phyloP scores from a whole-genome alignment of 2,888 invertebrate species.

The Melanostoma scalare region DNA sequence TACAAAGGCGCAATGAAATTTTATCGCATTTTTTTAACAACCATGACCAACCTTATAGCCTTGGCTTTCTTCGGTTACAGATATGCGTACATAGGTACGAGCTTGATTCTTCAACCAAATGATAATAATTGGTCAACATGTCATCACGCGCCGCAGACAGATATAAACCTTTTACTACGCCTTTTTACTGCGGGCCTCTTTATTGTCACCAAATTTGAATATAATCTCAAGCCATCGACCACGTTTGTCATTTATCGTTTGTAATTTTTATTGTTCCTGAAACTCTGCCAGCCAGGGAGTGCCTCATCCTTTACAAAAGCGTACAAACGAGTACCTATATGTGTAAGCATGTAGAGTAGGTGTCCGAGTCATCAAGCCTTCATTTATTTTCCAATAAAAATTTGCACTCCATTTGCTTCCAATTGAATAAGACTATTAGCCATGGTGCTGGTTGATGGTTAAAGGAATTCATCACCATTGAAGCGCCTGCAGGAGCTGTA shows the following conservation, averaged over 20 bases:
- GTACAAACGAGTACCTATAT: too few relatives aligned
- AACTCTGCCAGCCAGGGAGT: not conserved
- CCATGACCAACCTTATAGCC: too few relatives aligned
- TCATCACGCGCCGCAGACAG: constrained; percentile 40
- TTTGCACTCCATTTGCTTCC: constrained; percentile 13
- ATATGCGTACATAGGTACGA: too few relatives aligned
- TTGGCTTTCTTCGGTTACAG: too few relatives aligned
- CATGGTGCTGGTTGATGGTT: not conserved
- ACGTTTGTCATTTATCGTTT: not conserved
- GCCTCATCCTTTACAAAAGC: too few relatives aligned
- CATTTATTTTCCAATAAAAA: constrained; percentile 30
- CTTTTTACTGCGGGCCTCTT: constrained; percentile 6
- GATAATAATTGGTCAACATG: constrained; percentile 14
- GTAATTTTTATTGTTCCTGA: constrained; percentile 3
- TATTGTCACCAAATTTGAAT: not conserved
- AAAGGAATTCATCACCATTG: constrained; percentile 38
- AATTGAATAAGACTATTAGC: constrained; percentile 35
- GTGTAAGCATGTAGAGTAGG: too few relatives aligned
- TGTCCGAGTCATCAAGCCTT: not conserved
- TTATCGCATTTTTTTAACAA: too few relatives aligned
- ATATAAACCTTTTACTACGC: constrained; percentile 10
- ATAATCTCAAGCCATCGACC: constrained; percentile 2
- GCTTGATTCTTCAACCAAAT: too few relatives aligned
- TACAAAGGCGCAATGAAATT: too few relatives aligned
- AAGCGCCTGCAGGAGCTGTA: constrained; percentile 4